Base-by-base conservation (phyloP, 2,888 invertebrate genomes). In the Pyrocoelia pectoralis region DNA sequence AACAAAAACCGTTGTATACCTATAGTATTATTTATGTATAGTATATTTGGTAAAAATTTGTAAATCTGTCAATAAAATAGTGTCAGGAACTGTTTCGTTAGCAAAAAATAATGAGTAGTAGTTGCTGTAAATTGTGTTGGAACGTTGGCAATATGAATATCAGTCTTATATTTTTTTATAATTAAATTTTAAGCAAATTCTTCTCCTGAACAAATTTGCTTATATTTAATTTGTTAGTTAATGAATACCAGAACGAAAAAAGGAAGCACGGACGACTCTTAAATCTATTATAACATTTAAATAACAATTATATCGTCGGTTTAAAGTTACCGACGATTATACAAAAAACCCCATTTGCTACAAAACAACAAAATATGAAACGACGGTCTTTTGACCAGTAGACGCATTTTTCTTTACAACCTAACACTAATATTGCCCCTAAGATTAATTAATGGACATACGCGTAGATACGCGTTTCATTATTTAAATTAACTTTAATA, bases 111-210 rank as follows among this genome's bases (percentile, higher is more conserved):
- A 63, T 68, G 58, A 71, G 70, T 71, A 70, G 70, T 71, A 70
- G 70, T 68, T 69, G 70, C 69, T 71, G 72, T 74, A 73, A 67
- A 68, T 64, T 72, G 72, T 74, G 77, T 79, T 77, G 79, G 79
- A 74, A 74, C 80, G 77, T 81, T 81, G 81, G 81, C 81, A 80
- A 80, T 80, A 80, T 79, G 78, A 79, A 72, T 72, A 80, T 80
- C 80, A 80, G 80, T 80, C 80, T 81, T 80, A 79, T 79, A 46
- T 56, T 65, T 48, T 58, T 60, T 46, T 33, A n/a, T 24, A n/a
- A 58, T 43, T 57, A 65, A 65, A 65, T 61, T 65, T 57, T 51
- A 57, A 55, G 58, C 60, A 55, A 61, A 65, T 52, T 61, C 24
- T 19, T 19, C 29, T 48, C 19, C 8, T 19, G 33, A 19, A 50